phyloP scores from a whole-genome alignment of 2,797 vertebrate species.

The Bradypus variegatus region DNA sequence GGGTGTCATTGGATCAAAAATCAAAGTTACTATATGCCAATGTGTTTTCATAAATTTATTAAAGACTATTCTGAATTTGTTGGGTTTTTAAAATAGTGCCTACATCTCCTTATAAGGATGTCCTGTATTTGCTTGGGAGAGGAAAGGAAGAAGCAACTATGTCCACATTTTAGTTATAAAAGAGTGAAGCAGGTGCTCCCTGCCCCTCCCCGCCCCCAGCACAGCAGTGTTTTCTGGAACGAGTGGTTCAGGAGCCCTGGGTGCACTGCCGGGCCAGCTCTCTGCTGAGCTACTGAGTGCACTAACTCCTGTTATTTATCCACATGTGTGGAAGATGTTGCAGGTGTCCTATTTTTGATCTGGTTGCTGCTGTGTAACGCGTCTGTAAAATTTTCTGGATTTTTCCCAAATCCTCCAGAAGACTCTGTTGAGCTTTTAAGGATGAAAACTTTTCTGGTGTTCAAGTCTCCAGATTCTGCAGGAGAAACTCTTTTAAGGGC shows the following conservation, averaged over 20 bases:
- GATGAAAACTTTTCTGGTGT: not conserved
- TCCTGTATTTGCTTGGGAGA: not conserved
- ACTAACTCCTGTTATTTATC: too few species aligned
- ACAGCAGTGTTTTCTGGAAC: not conserved
- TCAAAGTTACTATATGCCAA: not conserved
- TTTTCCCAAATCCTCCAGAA: not conserved
- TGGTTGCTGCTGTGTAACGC: not conserved
- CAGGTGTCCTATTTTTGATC: not conserved
- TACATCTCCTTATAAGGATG: not conserved
- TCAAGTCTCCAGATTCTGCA: not conserved
- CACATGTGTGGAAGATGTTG: too few species aligned
- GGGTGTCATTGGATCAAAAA: not conserved
- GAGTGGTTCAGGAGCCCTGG: not conserved
- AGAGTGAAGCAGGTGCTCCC: not conserved
- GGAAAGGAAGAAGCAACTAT: not conserved
- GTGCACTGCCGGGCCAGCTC: not conserved
- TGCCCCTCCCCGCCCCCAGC: rapidly evolving
- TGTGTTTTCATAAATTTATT: not conserved
- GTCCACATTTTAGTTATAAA: not conserved
- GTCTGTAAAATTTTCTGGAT: not conserved
- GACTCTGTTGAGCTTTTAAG: not conserved
- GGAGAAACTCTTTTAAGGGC: not conserved
- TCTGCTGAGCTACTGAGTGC: too few species aligned
- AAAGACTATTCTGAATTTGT: not conserved
- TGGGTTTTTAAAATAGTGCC: not conserved